phyloP scores from a whole-genome alignment of 2,797 vertebrate species.

The Silurus aristotelis region DNA sequence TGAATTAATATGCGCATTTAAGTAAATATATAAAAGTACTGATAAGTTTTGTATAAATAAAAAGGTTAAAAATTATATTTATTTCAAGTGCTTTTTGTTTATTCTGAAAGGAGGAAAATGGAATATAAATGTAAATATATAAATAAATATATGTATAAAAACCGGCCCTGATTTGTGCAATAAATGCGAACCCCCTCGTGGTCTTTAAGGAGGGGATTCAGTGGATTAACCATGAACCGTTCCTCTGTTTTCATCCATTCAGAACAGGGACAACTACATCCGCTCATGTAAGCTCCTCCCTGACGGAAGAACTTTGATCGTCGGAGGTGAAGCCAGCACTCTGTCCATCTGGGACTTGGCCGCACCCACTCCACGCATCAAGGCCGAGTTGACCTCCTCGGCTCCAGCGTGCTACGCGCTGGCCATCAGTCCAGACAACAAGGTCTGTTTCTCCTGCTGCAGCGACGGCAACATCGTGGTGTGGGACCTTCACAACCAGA shows the following conservation, averaged over 20 bases:
- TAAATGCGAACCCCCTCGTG: neutral
- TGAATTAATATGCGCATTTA: too few species aligned
- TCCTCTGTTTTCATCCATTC: conserved; percentile 36
- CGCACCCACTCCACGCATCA: conserved; percentile 90
- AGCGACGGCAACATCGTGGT: conserved; percentile 94
- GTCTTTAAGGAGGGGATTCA: neutral
- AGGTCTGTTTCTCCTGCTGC: conserved; percentile 98
- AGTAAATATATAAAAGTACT: too few species aligned
- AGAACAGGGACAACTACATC: conserved; percentile 98
- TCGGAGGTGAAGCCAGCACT: conserved; percentile 92
- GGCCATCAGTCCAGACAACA: conserved; percentile 95
- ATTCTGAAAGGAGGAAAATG: too few species aligned
- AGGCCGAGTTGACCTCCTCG: conserved; percentile 91
- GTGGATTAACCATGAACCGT: neutral
- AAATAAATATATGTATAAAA: too few species aligned
- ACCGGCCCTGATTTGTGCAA: too few species aligned
- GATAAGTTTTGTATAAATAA: too few species aligned
- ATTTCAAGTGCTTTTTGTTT: too few species aligned
- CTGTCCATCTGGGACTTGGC: conserved; percentile 97
- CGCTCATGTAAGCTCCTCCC: conserved; percentile 95
- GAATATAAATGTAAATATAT: too few species aligned
- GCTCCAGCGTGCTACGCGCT: conserved; percentile 93
- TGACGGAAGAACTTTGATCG: conserved; percentile 92
- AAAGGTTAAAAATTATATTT: too few species aligned
- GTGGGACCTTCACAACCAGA: conserved; percentile 97